phyloP scores from a whole-genome alignment of 92 coral and sea anemone genomes.

The Phenganax marumi region DNA sequence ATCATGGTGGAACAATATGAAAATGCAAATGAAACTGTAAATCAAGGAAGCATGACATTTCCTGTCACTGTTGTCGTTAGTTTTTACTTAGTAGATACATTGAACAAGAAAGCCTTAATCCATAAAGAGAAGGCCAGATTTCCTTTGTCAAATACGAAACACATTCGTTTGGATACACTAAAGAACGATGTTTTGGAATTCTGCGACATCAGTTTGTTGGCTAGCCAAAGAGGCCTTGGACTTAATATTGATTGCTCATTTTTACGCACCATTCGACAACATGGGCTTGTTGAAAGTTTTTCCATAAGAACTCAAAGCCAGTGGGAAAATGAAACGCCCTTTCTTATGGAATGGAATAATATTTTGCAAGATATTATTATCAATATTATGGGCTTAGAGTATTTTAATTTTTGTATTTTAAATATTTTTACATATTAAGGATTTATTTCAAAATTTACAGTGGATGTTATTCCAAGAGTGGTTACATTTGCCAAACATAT shows the following conservation, averaged over 20 bases:
- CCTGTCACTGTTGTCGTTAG: slow-evolving; percentile 17
- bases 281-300: slow-evolving; percentile 1
- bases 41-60: slow-evolving; percentile 24
- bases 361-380: neutral
- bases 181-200: slow-evolving; percentile 16
- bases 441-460: too few relatives aligned
- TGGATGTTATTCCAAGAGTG: slow-evolving; percentile 10
- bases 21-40: neutral
- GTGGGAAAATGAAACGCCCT: slow-evolving; percentile 26
- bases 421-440: too few relatives aligned
- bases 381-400: too few relatives aligned
- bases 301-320: slow-evolving; percentile 14
- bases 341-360: neutral
- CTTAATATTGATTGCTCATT: neutral
- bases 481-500: slow-evolving; percentile 41
- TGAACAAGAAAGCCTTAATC: slow-evolving; percentile 13
- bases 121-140: slow-evolving; percentile 24
- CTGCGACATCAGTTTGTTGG: neutral
- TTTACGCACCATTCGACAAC: neutral
- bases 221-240: slow-evolving; percentile 17
- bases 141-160: slow-evolving; percentile 2
- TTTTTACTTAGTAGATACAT: neutral
- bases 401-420: too few relatives aligned
- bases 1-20: slow-evolving; percentile 8
- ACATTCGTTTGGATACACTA: slow-evolving; percentile 13